Evolutionary conservation across 2,797 vertebrate species (phyloP).

Genomic region (Macrochelys suwanniensis): DNA sequence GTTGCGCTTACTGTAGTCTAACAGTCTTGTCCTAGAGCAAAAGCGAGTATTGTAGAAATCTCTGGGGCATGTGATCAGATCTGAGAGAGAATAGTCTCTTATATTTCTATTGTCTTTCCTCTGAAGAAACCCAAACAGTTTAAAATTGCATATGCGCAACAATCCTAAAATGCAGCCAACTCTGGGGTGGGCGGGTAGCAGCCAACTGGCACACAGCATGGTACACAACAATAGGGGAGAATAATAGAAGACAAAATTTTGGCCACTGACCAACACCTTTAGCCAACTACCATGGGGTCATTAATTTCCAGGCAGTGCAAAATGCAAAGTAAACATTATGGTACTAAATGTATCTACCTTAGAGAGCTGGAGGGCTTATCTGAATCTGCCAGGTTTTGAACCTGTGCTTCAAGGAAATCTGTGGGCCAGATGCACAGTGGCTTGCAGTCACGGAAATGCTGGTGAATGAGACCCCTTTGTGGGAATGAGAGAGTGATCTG

Average conservation of each 20-base stretch:
- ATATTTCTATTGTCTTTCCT: background rate
- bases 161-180: background rate
- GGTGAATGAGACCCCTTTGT: background rate
- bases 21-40: background rate
- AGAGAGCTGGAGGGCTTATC: background rate
- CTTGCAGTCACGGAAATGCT: background rate
- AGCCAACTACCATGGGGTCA: background rate
- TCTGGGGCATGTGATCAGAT: background rate
- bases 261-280: background rate
- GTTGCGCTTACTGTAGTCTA: background rate
- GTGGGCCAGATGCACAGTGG: background rate
- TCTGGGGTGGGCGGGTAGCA: background rate
- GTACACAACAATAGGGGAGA: background rate
- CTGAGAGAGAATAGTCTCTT: background rate
- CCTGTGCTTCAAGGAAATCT: background rate
- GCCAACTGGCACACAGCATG: background rate
- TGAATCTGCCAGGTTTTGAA: background rate
- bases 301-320: background rate
- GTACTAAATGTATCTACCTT: background rate
- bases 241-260: background rate
- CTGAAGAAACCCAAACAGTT: background rate
- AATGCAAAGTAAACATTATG: background rate
- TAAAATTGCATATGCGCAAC: background rate
- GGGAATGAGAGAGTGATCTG: background rate
- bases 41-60: background rate